Conservation (phyloP, 2,888 invertebrate genomes). For the Phasia obesa region DNA sequence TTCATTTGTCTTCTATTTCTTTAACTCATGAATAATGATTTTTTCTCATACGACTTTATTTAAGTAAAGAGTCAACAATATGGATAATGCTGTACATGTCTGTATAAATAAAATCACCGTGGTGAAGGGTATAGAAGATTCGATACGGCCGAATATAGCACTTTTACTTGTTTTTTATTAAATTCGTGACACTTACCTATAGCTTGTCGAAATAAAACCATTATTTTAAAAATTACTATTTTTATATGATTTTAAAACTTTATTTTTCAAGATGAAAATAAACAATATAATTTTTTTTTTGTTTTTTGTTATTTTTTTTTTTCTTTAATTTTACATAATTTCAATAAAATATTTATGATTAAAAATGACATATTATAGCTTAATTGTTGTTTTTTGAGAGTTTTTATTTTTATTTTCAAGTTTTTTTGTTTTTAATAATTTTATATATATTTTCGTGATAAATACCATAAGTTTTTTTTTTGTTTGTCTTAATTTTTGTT, state of each 20-base stretch:
- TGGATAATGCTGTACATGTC: too few relatives aligned
- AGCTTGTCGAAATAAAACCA: constrained; percentile 47
- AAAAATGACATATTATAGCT: constrained; percentile 82
- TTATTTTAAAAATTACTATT: constrained; percentile 76
- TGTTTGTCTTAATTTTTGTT: constrained; percentile 48
- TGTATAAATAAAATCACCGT: too few relatives aligned
- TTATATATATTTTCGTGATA: constrained; percentile 69
- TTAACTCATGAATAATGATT: too few relatives aligned
- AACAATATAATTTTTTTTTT: constrained; percentile 81
- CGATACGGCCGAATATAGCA: too few relatives aligned
- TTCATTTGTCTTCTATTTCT: too few relatives aligned
- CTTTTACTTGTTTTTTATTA: too few relatives aligned
- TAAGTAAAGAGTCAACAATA: too few relatives aligned
- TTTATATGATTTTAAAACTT: constrained; percentile 83
- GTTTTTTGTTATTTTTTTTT: constrained; percentile 66
- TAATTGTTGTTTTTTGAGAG: constrained; percentile 74
- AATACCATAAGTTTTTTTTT: constrained; percentile 66
- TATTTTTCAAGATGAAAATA: constrained; percentile 83
- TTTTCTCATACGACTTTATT: too few relatives aligned
- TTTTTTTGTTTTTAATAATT: constrained; percentile 73
- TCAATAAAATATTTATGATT: constrained; percentile 80
- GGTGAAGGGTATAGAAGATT: too few relatives aligned
- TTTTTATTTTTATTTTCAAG: constrained; percentile 74
- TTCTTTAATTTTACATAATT: constrained; percentile 78
- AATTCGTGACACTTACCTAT: too few relatives aligned